Evolutionary conservation across 2,797 vertebrate genomes (phyloP), one percentile per base, ranked within the genome.

Genomic region (Percopsis omiscomaycus): DNA sequence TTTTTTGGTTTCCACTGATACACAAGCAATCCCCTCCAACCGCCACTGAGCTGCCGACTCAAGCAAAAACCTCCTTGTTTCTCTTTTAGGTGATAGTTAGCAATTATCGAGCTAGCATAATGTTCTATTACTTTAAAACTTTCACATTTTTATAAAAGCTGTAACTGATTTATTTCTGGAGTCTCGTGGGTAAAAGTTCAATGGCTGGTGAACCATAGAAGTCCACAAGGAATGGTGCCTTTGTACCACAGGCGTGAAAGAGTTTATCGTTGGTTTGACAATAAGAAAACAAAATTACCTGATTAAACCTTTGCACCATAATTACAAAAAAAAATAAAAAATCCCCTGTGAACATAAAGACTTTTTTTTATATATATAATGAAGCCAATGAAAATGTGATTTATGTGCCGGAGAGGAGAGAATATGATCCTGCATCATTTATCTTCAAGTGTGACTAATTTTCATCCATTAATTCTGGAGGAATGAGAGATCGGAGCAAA

Each of bases 381-480:
- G 70, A 69, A 73, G 74, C 47, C 56, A n/a, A 64, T 62, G 61
- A 63, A 73, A 79, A 80, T 71, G 68, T 72, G 74, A 83, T 81
- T 74, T 67, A 77, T 78, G 73, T 10, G 16, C 2, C 27, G 56
- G 60, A 15, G 67, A n/a, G 4, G 49, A 1, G 32, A 29, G 64
- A 77, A 65, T 62, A 61, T 71, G 66, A 80, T 75, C 65, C 62
- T 71, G 50, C 73, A 71, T 86, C 80, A 55, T 84, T 71, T 75
- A 75, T 81, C 78, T 81, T 79, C 9, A 55, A 79, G 59, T 75
- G 69, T 55, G 69, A 72, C 76, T 81, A 55, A 80, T 70, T 77
- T 73, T 47, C 56, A 73, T 69, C 72, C 78, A 80, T 80, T 80
- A 74, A 77, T 77, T 74, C 58, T 52, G 60, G 12, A 61, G 75